These are phyloP conservation scores for Parnassius glacialis DNA, from an alignment of 2,888 invertebrate genomes.

Conservation along the genomic window DNA sequence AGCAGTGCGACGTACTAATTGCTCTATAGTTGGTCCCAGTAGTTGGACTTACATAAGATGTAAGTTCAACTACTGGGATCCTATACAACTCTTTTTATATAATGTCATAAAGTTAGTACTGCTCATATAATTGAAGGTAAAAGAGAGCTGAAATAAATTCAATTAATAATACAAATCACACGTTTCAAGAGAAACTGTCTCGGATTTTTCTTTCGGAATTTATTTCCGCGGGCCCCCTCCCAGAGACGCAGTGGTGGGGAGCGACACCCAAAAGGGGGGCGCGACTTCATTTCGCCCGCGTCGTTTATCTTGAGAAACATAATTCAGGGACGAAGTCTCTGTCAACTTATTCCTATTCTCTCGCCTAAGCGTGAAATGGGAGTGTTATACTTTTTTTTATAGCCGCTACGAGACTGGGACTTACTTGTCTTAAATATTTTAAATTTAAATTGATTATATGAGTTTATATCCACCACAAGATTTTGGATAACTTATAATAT, in stretches of 20 bases:
- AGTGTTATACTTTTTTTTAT: conserved; percentile 59
- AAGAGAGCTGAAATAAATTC: conserved; percentile 46
- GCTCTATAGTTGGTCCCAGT: too few species aligned
- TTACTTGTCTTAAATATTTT: conserved; percentile 24
- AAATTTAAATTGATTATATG: conserved; percentile 24
- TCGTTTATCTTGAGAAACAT: conserved; percentile 87
- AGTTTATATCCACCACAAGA: neutral
- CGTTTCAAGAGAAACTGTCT: conserved; percentile 71
- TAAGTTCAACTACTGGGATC: too few species aligned
- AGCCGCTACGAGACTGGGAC: conserved; percentile 25
- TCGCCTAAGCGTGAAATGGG: conserved; percentile 78
- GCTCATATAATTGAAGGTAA: neutral
- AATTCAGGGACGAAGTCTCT: conserved; percentile 82
- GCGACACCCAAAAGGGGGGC: conserved; percentile 47
- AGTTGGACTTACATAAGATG: too few species aligned
- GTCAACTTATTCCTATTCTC: conserved; percentile 82
- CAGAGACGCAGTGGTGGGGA: conserved; percentile 49
- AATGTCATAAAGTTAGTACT: too few species aligned
- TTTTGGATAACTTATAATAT: conserved; percentile 26
- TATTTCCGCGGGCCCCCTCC: conserved; percentile 65
- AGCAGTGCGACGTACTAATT: too few species aligned
- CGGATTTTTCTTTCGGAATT: conserved; percentile 79
- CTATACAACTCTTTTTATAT: too few species aligned
- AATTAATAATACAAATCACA: conserved; percentile 80
- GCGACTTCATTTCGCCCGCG: conserved; percentile 87